Conservation (phyloP, 2,888 invertebrate genomes). For the Drosophila borborema region DNA sequence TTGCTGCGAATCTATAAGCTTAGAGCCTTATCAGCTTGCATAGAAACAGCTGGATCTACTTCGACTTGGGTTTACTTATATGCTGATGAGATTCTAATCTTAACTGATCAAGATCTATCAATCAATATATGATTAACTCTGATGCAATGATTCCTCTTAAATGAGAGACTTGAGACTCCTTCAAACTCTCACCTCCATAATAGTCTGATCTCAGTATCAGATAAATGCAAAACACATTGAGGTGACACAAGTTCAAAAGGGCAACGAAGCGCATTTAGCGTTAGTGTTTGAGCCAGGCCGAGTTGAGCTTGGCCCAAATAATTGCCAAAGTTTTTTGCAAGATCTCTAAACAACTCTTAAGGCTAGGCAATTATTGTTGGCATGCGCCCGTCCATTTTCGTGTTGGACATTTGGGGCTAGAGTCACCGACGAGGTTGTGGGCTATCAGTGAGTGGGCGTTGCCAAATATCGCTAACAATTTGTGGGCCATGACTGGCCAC, state of each 20-base stretch:
- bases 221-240: background rate
- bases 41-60: too few species aligned
- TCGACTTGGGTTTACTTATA: too few species aligned
- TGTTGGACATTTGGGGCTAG: background rate
- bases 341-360: slow-evolving; percentile 37
- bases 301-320: slow-evolving; percentile 39
- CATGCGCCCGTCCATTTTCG: slow-evolving; percentile 12
- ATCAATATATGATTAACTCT: too few species aligned
- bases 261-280: background rate
- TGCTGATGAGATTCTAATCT: too few species aligned
- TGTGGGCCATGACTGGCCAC: slow-evolving; percentile 27
- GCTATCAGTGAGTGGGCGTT: slow-evolving; percentile 1
- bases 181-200: too few species aligned
- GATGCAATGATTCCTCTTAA: too few species aligned
- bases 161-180: too few species aligned
- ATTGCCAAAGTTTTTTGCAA: slow-evolving; percentile 59
- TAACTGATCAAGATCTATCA: too few species aligned
- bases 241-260: background rate
- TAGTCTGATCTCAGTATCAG: background rate
- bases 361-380: slow-evolving; percentile 55
- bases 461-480: slow-evolving; percentile 11
- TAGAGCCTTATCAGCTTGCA: background rate
- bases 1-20: background rate
- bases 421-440: background rate
- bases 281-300: background rate